Evolutionary conservation across 2,888 invertebrate species (phyloP), one percentile per base, ranked within the genome.

Genomic region (Apamea sordens): DNA sequence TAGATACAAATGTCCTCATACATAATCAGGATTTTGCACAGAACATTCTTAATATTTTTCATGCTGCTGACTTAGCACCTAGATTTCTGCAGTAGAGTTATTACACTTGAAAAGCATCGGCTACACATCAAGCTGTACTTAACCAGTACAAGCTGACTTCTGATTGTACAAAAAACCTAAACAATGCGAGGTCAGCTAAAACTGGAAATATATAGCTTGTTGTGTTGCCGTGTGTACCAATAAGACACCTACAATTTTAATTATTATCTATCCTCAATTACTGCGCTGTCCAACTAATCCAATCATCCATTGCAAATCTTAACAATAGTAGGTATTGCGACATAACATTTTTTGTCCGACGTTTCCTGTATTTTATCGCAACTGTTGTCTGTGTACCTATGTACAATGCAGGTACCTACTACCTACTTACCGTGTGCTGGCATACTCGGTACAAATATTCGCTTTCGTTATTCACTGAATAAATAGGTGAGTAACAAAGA

Each of bases 321-420:
- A 81, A 80, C 80, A 76, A 80, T 56, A 44, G 36, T 61, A 71
- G 28, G 24, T 61, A 72, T 81, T 77, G 81, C 77, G 71, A 68
- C 61, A 71, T 36, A 24, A 32, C 11, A 71, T 65, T 63, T 64
- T 80, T 83, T 83, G 59, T 83, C 63, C 63, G 50, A 44, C 18
- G 24, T 73, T 80, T 83, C 76, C 76, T 76, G 65, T 76, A 83
- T 73, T 83, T 83, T 65, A 83, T 61, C 47, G 83, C 76, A 83
- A 80, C 71, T 73, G 71, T 67, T 76, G 56, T 50, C 67, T 76
- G 56, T 61, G 18, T 53, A 80, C 67, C 67, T 76, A 47, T 61
- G 18, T 53, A 80, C 67, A 83, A 82, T 73, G 70, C 70, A 59
- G 41, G 61, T 32, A 65, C 18, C 36, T 64, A 64, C 11, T 64